Evolutionary conservation across 1,140 invertebrate species (phyloP).

Genomic region (Lepidostoma basale): DNA sequence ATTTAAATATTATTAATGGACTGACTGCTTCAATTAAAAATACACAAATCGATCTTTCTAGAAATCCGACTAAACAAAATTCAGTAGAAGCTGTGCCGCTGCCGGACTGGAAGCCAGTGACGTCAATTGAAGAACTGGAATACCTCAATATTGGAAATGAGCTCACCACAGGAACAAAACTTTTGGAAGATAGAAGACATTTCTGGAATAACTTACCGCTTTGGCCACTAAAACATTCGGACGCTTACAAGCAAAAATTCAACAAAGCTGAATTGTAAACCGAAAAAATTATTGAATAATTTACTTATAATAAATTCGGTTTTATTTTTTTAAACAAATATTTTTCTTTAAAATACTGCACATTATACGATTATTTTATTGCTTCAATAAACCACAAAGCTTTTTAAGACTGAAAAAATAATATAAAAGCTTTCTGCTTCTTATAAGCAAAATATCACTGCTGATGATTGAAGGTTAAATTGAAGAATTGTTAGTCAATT

Average conservation of each 20-base stretch:
- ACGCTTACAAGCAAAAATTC: constrained; percentile 1
- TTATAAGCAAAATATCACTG: too few relatives aligned
- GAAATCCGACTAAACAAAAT: constrained; percentile 22
- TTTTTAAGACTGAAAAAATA: too few relatives aligned
- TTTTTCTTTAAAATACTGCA: too few relatives aligned
- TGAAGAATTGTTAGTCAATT: too few relatives aligned
- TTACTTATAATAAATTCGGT: too few relatives aligned
- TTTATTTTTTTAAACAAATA: too few relatives aligned
- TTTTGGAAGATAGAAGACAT: constrained; percentile 32
- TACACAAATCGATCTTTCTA: background rate
- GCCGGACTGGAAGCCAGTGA: constrained; percentile 28
- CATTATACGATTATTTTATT: too few relatives aligned
- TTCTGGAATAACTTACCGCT: constrained; percentile 34
- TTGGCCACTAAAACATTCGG: constrained; percentile 30
- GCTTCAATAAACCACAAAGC: too few relatives aligned
- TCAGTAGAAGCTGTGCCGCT: background rate
- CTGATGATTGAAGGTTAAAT: too few relatives aligned
- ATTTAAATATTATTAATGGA: background rate
- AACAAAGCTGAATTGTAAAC: constrained; percentile 20
- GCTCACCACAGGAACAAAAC: background rate
- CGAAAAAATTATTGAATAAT: too few relatives aligned
- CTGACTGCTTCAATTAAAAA: background rate
- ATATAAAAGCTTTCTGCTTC: too few relatives aligned
- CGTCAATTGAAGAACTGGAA: constrained; percentile 23
- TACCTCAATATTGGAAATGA: constrained; percentile 30